A percentile compares a stretch with the other conserved stretches of the same genome.
phyloP scores from a whole-genome alignment of 2,797 vertebrate genomes.

The Psittacula derbiana region DNA sequence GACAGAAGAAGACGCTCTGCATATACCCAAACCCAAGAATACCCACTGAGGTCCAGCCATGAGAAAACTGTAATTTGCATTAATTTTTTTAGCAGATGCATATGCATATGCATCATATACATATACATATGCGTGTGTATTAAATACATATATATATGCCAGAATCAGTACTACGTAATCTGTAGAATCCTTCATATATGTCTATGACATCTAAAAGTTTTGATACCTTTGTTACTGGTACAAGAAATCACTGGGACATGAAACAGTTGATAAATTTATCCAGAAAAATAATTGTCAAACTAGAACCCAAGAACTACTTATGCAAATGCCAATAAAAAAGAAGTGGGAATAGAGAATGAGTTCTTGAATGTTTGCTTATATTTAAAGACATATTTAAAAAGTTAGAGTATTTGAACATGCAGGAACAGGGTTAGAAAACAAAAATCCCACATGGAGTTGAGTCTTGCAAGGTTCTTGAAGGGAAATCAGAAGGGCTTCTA shows the following conservation, averaged over 20 bases:
- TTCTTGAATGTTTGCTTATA: background rate
- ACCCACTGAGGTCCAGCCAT: fast-evolving
- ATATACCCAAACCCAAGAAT: background rate
- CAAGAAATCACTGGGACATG: background rate
- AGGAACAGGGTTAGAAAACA: background rate
- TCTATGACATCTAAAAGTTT: background rate
- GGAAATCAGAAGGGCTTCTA: background rate
- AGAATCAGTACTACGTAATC: background rate
- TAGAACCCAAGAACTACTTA: background rate
- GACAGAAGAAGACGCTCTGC: background rate
- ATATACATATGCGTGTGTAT: background rate
- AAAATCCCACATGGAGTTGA: background rate
- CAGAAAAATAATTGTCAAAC: background rate
- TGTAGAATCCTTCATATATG: background rate
- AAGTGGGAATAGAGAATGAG: background rate
- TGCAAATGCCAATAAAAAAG: background rate
- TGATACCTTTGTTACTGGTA: background rate
- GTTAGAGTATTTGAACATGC: background rate
- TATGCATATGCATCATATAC: fast-evolving
- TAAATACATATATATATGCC: background rate
- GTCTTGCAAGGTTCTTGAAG: background rate
- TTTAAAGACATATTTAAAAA: background rate
- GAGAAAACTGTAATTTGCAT: background rate
- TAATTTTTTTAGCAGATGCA: background rate
- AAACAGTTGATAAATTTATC: background rate